Evolutionary conservation across 2,797 vertebrate genomes (phyloP), one percentile per base, ranked within the genome.

Genomic region (Zenarchopterus dispar): DNA sequence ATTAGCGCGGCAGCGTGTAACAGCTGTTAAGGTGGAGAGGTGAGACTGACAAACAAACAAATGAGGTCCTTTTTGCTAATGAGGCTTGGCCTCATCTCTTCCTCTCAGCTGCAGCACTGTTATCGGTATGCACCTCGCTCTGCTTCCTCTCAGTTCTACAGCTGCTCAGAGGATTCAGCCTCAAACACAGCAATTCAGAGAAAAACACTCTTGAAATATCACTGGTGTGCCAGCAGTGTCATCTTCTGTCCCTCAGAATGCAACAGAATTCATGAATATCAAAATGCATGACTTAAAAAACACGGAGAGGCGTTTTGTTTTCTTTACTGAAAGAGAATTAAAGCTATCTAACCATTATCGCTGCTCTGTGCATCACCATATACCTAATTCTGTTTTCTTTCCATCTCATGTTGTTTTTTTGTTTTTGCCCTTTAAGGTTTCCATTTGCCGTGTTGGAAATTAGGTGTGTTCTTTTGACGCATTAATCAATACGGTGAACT

Each of bases 11-110:
- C 84, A 78, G 75, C 73, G 46, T 47, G 53, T 67, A 90, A 78
- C 85, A 88, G 87, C 86, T 91, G 86, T 84, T 81, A 73, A 87
- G 86, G 86, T 85, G 77, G 79, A 79, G 82, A 83, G 87, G 78
- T 88, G 78, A 89, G 70, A 53, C 71, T 61, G 70, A 64, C 74
- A 74, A 83, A 87, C 18, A 84, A 66, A 82, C 84, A 89, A 88
- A 85, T 84, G 61, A 90, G 79, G 75, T 87, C 69, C 68, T 86
- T 90, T 86, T 81, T 39, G 70, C 88, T 89, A 88, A 91, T 87
- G 86, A 90, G 83, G 68, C 76, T 56, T 28, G 54, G 48, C 44
- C 78, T 70, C 57, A 47, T 72, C 53, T 46, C 74, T 67, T 7
- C 43, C n/a, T 56, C 47, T 65, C 80, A 84, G 84, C 84, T 89